phyloP scores from a whole-genome alignment of 92 coral and sea anemone genomes.

The Umimayanthus chanpuru region DNA sequence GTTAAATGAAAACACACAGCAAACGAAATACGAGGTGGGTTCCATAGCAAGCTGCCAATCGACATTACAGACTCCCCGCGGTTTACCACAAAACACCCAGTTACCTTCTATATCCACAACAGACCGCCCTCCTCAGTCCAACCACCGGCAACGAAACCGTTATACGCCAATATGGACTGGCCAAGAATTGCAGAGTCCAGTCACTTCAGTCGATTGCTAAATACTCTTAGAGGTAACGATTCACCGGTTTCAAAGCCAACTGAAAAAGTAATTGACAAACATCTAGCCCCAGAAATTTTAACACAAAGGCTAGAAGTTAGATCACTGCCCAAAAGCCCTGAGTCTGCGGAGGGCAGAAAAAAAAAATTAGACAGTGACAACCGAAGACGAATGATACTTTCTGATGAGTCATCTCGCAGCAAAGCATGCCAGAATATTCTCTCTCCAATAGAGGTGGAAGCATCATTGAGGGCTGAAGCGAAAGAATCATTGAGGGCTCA shows the following conservation, averaged over 20 bases:
- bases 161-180: neutral
- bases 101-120: neutral
- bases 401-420: neutral
- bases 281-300: neutral
- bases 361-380: neutral
- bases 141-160: neutral
- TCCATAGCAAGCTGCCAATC: neutral
- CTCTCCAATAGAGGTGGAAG: slow-evolving; percentile 1
- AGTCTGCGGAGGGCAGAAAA: too few relatives aligned
- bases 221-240: neutral
- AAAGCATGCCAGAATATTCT: neutral
- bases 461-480: neutral
- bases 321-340: neutral
- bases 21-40: neutral
- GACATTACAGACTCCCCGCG: neutral
- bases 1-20: neutral
- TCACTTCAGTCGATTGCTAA: too few relatives aligned
- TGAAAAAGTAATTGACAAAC: too few relatives aligned
- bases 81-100: too few relatives aligned
- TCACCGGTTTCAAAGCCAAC: neutral
- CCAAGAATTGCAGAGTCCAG: neutral
- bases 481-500: neutral
- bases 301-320: neutral
- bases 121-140: neutral
- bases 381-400: neutral